phyloP scores from a whole-genome alignment of 2,888 invertebrate species.

The Athalia cordata region DNA sequence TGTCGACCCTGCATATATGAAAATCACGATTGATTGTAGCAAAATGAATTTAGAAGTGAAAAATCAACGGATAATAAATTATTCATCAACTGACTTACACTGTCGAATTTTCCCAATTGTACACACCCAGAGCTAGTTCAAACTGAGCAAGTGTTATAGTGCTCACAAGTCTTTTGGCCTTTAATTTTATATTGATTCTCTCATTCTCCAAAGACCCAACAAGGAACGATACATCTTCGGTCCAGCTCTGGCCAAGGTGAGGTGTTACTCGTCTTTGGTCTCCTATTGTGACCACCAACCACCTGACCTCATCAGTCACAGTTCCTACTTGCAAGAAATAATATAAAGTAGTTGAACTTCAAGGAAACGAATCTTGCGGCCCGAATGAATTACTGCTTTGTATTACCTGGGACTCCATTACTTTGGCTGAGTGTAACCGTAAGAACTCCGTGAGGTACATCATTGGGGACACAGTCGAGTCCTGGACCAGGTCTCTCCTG shows the following conservation, averaged over 20 bases:
- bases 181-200: constrained; percentile 73
- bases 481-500: constrained; percentile 68
- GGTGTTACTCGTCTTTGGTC: constrained; percentile 72
- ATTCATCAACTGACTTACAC: constrained; percentile 62
- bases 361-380: background rate
- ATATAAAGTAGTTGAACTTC: background rate
- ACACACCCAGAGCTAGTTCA: constrained; percentile 72
- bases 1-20: constrained; percentile 68
- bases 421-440: constrained; percentile 71
- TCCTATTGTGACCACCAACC: constrained; percentile 73
- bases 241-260: constrained; percentile 71
- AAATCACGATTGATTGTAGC: background rate
- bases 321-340: constrained; percentile 50
- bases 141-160: constrained; percentile 74
- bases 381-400: background rate
- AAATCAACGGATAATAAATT: constrained; percentile 41
- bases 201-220: constrained; percentile 73
- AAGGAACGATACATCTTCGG: constrained; percentile 75
- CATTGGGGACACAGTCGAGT: constrained; percentile 62
- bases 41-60: background rate
- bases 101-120: constrained; percentile 72
- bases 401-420: constrained; percentile 54
- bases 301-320: constrained; percentile 72
- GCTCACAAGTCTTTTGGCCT: constrained; percentile 74
- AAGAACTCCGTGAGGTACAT: constrained; percentile 71